Base-by-base conservation (phyloP, 2,888 invertebrate species). In the Barypeithes pellucidus region DNA sequence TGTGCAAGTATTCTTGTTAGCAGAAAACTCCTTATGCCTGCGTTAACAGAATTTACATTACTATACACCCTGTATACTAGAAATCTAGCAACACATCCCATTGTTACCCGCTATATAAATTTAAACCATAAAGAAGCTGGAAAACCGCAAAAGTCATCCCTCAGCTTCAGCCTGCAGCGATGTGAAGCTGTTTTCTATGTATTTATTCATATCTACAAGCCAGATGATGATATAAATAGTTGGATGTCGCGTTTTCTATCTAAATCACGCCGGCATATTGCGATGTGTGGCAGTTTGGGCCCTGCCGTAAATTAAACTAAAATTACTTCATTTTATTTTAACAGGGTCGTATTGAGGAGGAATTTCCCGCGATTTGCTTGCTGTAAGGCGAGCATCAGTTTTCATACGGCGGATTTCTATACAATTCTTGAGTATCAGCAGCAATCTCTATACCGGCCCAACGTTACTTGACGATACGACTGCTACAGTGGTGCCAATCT, bases 221-320 rank as follows among this genome's bases (percentile, higher is more conserved):
- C 83, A 84, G 83, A 83, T 84, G 84, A 84, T 84, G 83, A 83
- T 84, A 84, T 84, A 84, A 84, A 84, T 84, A 83, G 83, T 81
- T 79, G 81, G 84, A 85, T 84, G 84, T 84, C 83, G 84, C 83
- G 82, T 84, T 85, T 84, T 85, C 84, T 84, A 84, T 85, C 84
- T 83, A 84, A 85, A 84, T 85, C 84, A 83, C 81, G 82, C 81
- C 81, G 78, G 81, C 84, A 84, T 84, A 84, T 84, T 84, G 84
- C 82, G 77, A 83, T 80, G 80, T 83, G 82, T 82, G 81, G 80
- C 80, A 78, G 79, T 78, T 78, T 78, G 75, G 76, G 75, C 78
- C 75, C 80, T 63, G 79, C 76, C 79, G 84, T 84, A 84, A 84
- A 84, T 84, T 84, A 84, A 83, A 81, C 81, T 78, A 80, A 80